A percentile compares a stretch with the other conserved stretches of the same genome.
phyloP scores from a whole-genome alignment of 2,888 invertebrate genomes.

The Cantharis nigra region DNA sequence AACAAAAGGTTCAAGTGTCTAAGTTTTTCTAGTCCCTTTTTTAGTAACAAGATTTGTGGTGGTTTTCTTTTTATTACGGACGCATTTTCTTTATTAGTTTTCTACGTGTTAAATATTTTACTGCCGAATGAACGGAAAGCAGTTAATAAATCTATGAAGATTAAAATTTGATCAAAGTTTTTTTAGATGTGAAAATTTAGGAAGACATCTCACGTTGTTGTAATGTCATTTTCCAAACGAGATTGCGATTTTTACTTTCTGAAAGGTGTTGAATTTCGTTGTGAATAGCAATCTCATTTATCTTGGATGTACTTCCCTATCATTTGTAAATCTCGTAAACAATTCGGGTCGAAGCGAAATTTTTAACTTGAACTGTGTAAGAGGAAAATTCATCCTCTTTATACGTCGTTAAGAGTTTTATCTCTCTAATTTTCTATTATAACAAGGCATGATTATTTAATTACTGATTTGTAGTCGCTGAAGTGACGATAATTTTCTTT shows the following conservation, averaged over 20 bases:
- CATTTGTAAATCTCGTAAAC: constrained; percentile 13
- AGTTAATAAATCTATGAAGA: not conserved
- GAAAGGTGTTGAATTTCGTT: constrained; percentile 1
- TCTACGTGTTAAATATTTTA: not conserved
- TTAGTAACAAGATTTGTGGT: not conserved
- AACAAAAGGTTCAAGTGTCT: not conserved
- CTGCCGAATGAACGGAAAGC: not conserved
- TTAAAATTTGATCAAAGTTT: not conserved
- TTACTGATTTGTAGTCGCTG: not conserved
- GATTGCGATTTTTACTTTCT: not conserved
- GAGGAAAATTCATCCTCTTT: not conserved
- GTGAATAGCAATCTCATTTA: constrained; percentile 8
- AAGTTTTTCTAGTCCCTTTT: not conserved
- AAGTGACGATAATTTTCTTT: not conserved
- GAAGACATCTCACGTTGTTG: not conserved
- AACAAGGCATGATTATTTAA: not conserved
- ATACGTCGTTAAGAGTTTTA: not conserved
- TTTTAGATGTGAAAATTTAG: not conserved
- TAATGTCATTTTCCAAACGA: not conserved
- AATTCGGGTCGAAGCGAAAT: not conserved
- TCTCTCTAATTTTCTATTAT: not conserved
- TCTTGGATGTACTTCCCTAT: constrained; percentile 11
- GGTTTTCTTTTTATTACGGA: not conserved
- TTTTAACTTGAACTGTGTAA: not conserved
- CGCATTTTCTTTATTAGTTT: not conserved